Percentiles rank a stretch among this genome's conserved stretches.
Conservation (phyloP, 2,797 vertebrate species). For the Siniperca undulata region DNA sequence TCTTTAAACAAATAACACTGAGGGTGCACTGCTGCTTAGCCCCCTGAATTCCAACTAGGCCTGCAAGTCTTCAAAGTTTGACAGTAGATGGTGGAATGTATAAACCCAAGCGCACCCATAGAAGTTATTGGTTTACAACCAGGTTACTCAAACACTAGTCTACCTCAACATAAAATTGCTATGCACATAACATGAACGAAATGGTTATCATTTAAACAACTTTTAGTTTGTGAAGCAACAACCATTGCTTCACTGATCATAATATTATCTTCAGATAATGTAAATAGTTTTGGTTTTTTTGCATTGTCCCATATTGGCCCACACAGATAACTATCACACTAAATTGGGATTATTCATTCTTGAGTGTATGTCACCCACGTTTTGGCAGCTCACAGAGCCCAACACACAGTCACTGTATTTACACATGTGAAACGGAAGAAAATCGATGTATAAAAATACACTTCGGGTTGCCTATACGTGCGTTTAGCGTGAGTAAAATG, state of each 20-base stretch:
- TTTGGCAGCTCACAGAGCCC: background rate
- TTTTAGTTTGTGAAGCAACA: background rate
- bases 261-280: slow-evolving; percentile 1
- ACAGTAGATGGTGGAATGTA: slow-evolving; percentile 43
- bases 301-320: background rate
- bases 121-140: background rate
- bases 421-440: background rate
- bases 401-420: slow-evolving; percentile 7
- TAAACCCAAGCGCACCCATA: slow-evolving; percentile 2
- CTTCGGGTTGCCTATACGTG: background rate
- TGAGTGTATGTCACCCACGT: background rate
- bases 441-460: background rate
- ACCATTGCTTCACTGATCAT: background rate
- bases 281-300: background rate
- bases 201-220: background rate
- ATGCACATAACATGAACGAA: background rate
- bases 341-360: background rate
- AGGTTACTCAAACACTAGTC: slow-evolving; percentile 11
- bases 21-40: slow-evolving; percentile 2
- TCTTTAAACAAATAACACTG: slow-evolving; percentile 29
- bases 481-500: background rate
- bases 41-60: slow-evolving; percentile 48
- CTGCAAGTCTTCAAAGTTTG: slow-evolving; percentile 55
- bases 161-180: background rate
- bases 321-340: background rate